phyloP scores from a whole-genome alignment of 2,797 vertebrate genomes.

The Alectoris magna region DNA sequence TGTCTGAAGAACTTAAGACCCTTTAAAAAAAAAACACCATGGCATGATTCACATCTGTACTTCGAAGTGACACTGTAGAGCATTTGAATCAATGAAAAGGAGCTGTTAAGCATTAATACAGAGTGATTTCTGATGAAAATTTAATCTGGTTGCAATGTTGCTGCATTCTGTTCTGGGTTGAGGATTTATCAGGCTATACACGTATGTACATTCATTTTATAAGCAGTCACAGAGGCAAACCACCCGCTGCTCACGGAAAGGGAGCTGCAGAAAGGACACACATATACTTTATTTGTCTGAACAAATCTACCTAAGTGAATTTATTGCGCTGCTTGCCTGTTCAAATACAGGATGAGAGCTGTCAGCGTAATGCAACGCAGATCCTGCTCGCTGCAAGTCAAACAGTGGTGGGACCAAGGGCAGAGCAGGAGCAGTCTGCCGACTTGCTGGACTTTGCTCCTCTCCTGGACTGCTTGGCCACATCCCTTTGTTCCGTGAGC shows the following conservation, averaged over 20 bases:
- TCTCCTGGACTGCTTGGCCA: background rate
- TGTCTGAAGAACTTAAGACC: background rate
- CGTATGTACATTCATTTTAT: background rate
- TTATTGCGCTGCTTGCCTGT: conserved; percentile 29
- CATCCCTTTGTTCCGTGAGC: background rate
- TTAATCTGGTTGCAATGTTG: background rate
- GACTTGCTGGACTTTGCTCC: background rate
- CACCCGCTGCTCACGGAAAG: background rate
- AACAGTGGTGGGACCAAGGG: background rate
- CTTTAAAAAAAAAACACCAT: background rate
- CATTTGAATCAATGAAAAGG: background rate
- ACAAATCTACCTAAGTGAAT: conserved; percentile 44
- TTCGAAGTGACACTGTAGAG: background rate
- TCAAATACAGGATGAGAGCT: conserved; percentile 53
- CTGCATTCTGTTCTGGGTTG: background rate
- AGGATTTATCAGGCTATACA: background rate
- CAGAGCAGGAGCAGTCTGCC: background rate
- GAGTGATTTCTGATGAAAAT: background rate
- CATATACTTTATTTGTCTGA: background rate
- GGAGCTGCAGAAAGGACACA: background rate
- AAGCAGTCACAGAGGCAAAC: background rate
- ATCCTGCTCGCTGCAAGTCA: conserved; percentile 32
- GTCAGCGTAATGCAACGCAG: background rate
- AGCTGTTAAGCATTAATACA: background rate
- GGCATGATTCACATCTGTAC: accelerated